Evolutionary conservation across 1,140 invertebrate genomes (phyloP).

Genomic region (Meloidogyne exigua): DNA sequence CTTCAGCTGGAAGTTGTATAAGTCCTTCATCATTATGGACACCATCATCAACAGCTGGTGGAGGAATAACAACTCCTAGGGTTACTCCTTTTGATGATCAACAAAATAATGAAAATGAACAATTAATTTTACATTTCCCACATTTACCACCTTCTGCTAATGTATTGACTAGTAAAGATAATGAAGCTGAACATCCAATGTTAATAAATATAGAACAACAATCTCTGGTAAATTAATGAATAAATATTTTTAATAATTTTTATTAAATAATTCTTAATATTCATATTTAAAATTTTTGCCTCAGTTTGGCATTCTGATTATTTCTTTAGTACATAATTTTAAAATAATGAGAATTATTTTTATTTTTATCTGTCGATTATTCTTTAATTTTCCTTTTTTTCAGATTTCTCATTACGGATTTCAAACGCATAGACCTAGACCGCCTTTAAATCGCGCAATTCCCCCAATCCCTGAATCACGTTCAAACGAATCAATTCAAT

Average conservation of each 20-base stretch:
- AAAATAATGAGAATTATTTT: too few relatives aligned
- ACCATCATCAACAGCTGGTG: not conserved
- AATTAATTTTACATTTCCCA: constrained; percentile 21
- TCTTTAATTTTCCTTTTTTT: not conserved
- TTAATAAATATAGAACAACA: constrained; percentile 2
- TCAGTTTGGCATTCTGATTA: not conserved
- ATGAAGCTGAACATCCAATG: not conserved
- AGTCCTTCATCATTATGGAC: not conserved
- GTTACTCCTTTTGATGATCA: not conserved
- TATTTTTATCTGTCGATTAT: not conserved
- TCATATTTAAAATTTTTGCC: too few relatives aligned
- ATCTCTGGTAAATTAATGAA: not conserved
- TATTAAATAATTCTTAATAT: too few relatives aligned
- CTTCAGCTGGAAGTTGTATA: not conserved
- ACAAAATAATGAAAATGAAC: constrained; percentile 28
- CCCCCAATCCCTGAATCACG: constrained; percentile 53
- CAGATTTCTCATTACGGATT: constrained; percentile 26
- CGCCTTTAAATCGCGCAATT: constrained; percentile 49
- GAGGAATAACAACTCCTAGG: not conserved
- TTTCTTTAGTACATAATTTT: too few relatives aligned
- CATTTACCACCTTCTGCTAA: not conserved
- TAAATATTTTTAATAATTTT: too few relatives aligned
- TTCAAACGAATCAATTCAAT: constrained; percentile 50
- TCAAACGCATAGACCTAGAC: constrained; percentile 36
- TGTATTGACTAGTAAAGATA: not conserved